Percentiles rank a stretch among this genome's conserved stretches.
These are phyloP conservation scores for Noctua comes DNA, from an alignment of 2,888 invertebrate genomes.

Conservation along the genomic window DNA sequence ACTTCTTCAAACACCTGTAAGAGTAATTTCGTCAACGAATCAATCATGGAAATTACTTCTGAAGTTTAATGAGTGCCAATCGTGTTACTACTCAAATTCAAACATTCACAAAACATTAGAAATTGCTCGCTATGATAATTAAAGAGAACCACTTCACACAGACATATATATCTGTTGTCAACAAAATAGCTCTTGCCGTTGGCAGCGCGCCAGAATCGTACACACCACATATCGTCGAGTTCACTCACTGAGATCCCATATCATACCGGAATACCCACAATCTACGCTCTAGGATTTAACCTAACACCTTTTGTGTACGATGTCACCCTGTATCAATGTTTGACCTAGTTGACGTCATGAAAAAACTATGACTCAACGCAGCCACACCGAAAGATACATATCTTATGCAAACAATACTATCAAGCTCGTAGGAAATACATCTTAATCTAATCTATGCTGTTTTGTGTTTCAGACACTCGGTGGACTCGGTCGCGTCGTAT, in stretches of 20 bases:
- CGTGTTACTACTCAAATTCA: constrained; percentile 9
- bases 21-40: constrained; percentile 1
- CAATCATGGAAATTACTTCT: background rate
- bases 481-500: constrained; percentile 91
- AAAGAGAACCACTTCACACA: constrained; percentile 34
- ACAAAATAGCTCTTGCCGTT: constrained; percentile 64
- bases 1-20: constrained; percentile 10
- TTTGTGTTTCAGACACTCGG: constrained; percentile 89
- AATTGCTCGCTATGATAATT: constrained; percentile 32
- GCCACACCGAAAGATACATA: constrained; percentile 76
- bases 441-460: constrained; percentile 84
- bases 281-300: constrained; percentile 25
- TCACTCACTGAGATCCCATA: constrained; percentile 61
- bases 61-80: background rate
- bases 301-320: constrained; percentile 25
- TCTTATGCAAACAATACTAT: constrained; percentile 83
- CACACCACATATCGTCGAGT: constrained; percentile 59
- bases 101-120: constrained; percentile 31
- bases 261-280: constrained; percentile 45
- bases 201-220: constrained; percentile 74
- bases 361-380: constrained; percentile 76
- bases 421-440: constrained; percentile 71
- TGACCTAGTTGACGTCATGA: constrained; percentile 71
- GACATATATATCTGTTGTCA: constrained; percentile 66
- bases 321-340: constrained; percentile 73